A percentile compares a stretch with the other conserved stretches of the same genome.
Conservation (phyloP, 2,888 invertebrate species). For the Perithous albicinctus region DNA sequence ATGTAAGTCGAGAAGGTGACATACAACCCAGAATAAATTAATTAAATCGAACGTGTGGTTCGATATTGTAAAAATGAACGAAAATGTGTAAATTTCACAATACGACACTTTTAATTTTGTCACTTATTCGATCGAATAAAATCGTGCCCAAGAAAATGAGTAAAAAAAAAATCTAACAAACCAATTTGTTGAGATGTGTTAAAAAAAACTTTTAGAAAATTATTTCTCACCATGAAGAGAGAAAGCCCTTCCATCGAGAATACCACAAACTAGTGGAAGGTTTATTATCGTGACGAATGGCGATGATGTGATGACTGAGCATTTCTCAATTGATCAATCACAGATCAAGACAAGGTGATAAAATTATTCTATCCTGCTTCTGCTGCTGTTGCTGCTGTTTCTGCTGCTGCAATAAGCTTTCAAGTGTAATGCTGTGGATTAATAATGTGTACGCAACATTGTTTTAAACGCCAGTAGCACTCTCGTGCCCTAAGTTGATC, state of each 20-base stretch:
- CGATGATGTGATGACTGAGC: constrained; percentile 6
- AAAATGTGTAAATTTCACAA: too few relatives aligned
- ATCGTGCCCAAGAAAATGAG: too few relatives aligned
- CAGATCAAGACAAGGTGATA: constrained; percentile 24
- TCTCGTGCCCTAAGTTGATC: neutral
- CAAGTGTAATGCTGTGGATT: constrained; percentile 37
- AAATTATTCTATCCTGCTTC: constrained; percentile 2
- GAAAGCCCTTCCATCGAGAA: neutral
- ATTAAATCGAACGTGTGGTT: neutral
- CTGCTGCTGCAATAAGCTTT: too few relatives aligned
- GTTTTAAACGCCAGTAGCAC: neutral
- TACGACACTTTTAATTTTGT: neutral
- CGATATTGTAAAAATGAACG: neutral
- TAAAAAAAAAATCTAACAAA: too few relatives aligned
- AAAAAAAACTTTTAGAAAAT: too few relatives aligned
- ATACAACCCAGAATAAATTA: neutral
- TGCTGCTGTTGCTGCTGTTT: too few relatives aligned
- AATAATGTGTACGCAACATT: constrained; percentile 5
- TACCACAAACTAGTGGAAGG: neutral
- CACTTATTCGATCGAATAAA: too few relatives aligned
- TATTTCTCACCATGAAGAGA: neutral
- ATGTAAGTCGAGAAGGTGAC: neutral
- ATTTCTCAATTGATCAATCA: constrained; percentile 18
- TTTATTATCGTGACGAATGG: neutral
- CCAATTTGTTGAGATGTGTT: too few relatives aligned